Conservation (phyloP, 2,888 invertebrate species). For the Imbricaverruca yamaguchii region DNA sequence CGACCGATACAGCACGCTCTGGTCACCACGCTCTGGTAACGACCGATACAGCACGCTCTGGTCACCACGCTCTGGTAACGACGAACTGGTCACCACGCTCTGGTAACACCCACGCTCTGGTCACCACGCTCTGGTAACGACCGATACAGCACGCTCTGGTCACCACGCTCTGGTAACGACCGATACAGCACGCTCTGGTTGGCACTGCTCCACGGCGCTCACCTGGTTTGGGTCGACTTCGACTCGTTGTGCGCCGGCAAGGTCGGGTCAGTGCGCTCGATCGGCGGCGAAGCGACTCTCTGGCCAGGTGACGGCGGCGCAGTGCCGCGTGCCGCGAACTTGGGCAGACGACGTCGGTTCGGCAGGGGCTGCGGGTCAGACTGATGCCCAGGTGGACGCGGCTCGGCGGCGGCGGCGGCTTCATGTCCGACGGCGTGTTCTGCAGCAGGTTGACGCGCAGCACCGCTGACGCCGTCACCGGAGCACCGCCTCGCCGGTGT, state of each 20-base stretch:
- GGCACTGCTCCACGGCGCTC: neutral
- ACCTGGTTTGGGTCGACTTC: neutral
- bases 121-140: too few relatives aligned
- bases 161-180: too few relatives aligned
- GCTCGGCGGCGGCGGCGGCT: slow-evolving; percentile 12
- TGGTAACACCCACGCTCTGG: too few relatives aligned
- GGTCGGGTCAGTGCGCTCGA: neutral
- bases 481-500: too few relatives aligned
- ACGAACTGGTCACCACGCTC: too few relatives aligned
- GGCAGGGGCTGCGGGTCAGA: slow-evolving; percentile 7
- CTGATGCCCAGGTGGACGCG: slow-evolving; percentile 8
- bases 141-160: too few relatives aligned
- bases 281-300: neutral
- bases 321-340: too few relatives aligned
- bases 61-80: neutral
- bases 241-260: neutral
- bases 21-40: too few relatives aligned
- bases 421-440: slow-evolving; percentile 4
- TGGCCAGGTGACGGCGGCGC: neutral
- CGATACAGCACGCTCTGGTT: too few relatives aligned
- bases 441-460: slow-evolving; percentile 6
- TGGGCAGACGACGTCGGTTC: neutral
- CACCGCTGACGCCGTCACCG: neutral
- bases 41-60: too few relatives aligned
- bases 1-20: too few relatives aligned